Evolutionary conservation across 2,113 vertebrate species (phyloP).

Genomic region (Plecturocebus donacophilus): DNA sequence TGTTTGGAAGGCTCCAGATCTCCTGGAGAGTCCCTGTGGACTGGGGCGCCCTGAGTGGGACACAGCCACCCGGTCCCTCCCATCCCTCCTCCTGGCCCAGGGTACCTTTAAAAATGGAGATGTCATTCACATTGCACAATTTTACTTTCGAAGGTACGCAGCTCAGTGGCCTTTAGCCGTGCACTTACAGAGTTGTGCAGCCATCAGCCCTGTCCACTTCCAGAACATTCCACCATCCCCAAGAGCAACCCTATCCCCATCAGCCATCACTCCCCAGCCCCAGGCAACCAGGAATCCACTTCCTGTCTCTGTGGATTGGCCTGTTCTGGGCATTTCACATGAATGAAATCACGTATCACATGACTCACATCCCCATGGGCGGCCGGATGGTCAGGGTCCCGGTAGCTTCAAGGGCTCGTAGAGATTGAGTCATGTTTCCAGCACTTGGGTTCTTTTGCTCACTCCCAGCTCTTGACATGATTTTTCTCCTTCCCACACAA

Average conservation of each 20-base stretch:
- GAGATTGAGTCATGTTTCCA: background rate
- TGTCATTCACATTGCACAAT: background rate
- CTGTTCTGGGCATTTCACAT: background rate
- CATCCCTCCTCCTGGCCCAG: background rate
- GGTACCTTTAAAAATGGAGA: background rate
- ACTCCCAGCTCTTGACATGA: fast-evolving
- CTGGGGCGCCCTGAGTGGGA: constrained; percentile 56
- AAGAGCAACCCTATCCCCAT: fast-evolving
- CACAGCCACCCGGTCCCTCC: constrained; percentile 59
- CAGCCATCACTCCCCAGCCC: background rate
- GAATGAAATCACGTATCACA: fast-evolving
- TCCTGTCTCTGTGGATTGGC: background rate
- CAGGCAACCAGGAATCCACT: fast-evolving
- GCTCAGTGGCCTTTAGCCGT: too few species aligned
- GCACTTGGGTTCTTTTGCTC: background rate
- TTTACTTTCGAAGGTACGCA: background rate
- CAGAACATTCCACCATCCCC: background rate
- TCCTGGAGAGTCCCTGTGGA: constrained; percentile 38
- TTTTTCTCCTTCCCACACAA: too few species aligned
- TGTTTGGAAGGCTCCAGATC: constrained; percentile 54
- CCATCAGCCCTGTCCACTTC: background rate
- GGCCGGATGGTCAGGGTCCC: too few species aligned
- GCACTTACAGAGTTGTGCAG: too few species aligned
- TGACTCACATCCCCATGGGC: background rate
- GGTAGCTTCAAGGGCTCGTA: background rate